Conservation (phyloP, 2,113 vertebrate species). For the Nicator chloris region DNA sequence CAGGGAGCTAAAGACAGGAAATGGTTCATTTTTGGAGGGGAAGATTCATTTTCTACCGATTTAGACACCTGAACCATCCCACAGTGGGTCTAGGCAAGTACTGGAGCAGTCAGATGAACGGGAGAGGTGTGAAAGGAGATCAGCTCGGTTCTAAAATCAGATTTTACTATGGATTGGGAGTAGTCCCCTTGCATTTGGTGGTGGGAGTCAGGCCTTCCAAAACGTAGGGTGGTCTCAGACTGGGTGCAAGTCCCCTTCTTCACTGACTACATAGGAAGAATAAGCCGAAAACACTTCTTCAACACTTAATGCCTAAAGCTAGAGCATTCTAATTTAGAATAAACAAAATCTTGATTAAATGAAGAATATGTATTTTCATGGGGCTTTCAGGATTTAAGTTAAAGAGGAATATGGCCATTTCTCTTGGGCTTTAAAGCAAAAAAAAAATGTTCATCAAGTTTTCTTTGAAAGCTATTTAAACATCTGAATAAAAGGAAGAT, state of each 20-base stretch:
- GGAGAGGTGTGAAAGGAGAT: background rate
- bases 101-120: background rate
- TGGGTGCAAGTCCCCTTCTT: background rate
- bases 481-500: slow-evolving; percentile 19
- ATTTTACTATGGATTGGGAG: background rate
- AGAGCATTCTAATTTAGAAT: background rate
- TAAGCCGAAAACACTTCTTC: background rate
- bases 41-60: background rate
- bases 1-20: background rate
- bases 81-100: background rate
- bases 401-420: background rate
- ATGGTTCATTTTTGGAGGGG: background rate
- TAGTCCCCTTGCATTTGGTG: background rate
- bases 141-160: background rate
- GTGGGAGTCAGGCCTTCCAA: background rate
- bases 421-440: background rate
- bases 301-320: background rate
- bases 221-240: background rate
- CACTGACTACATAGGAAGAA: background rate
- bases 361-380: background rate
- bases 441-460: background rate
- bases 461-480: slow-evolving; percentile 39
- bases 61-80: background rate
- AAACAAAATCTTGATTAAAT: background rate
- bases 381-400: background rate